These are phyloP conservation scores for Periparus ater DNA, from an alignment of 2,797 vertebrate species.

Conservation along the genomic window DNA sequence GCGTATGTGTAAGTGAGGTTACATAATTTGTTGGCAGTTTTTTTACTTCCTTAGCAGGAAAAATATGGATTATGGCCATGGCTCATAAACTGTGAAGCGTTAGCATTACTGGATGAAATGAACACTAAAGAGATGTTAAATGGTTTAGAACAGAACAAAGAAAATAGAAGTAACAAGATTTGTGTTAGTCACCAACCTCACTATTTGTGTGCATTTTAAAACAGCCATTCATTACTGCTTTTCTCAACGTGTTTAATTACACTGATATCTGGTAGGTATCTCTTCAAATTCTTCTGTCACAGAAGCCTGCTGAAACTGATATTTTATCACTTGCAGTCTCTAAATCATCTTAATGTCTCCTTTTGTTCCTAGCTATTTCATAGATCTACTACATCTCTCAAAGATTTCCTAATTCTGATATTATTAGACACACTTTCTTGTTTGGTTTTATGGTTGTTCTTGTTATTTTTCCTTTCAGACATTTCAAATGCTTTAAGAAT, in stretches of 20 bases:
- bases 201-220: background rate
- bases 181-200: background rate
- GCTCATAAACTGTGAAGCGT: background rate
- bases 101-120: background rate
- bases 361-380: background rate
- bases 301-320: background rate
- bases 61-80: background rate
- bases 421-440: background rate
- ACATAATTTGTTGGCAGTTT: background rate
- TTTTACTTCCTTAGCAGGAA: background rate
- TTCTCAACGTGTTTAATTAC: background rate
- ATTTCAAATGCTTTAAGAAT: background rate
- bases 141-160: conserved; percentile 1
- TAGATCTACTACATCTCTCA: background rate
- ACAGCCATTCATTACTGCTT: background rate
- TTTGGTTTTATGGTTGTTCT: background rate
- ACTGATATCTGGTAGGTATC: background rate
- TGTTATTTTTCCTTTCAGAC: background rate
- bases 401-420: background rate
- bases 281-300: background rate
- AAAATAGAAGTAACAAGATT: background rate
- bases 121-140: background rate
- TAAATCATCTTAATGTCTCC: background rate
- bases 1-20: background rate
- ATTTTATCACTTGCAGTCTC: background rate